Evolutionary conservation across 1,140 invertebrate genomes (phyloP).

Genomic region (Schmidtea mediterranea): DNA sequence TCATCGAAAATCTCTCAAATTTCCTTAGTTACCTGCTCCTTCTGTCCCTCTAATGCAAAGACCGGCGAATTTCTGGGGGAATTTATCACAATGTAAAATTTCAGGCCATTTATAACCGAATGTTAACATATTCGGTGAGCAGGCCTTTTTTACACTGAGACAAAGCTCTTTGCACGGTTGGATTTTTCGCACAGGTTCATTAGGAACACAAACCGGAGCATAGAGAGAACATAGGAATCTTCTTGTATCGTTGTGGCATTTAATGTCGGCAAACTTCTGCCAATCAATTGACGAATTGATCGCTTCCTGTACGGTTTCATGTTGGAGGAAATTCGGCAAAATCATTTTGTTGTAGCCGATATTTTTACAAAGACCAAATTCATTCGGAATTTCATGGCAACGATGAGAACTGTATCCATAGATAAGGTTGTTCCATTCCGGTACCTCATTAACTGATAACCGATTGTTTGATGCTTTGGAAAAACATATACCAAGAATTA

Average conservation of each 20-base stretch:
- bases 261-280: constrained; percentile 35
- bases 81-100: constrained; percentile 39
- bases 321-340: constrained; percentile 41
- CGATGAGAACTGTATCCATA: constrained; percentile 1
- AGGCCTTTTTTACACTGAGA: constrained; percentile 34
- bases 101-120: constrained; percentile 44
- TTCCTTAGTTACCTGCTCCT: no score
- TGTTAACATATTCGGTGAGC: constrained; percentile 34
- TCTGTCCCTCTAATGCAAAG: no score
- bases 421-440: background rate
- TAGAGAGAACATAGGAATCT: constrained; percentile 44
- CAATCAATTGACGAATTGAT: constrained; percentile 36
- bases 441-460: no score
- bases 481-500: no score
- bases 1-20: no score
- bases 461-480: no score
- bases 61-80: constrained; percentile 21
- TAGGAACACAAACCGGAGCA: constrained; percentile 36
- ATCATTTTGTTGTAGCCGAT: constrained; percentile 42
- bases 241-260: constrained; percentile 41
- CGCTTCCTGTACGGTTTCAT: constrained; percentile 38
- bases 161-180: constrained; percentile 36
- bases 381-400: constrained; percentile 5
- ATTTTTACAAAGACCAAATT: constrained; percentile 9
- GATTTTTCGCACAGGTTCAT: constrained; percentile 10